These are phyloP conservation scores for Gymnogyps californianus DNA, from an alignment of 2,113 vertebrate genomes.

Conservation along the genomic window DNA sequence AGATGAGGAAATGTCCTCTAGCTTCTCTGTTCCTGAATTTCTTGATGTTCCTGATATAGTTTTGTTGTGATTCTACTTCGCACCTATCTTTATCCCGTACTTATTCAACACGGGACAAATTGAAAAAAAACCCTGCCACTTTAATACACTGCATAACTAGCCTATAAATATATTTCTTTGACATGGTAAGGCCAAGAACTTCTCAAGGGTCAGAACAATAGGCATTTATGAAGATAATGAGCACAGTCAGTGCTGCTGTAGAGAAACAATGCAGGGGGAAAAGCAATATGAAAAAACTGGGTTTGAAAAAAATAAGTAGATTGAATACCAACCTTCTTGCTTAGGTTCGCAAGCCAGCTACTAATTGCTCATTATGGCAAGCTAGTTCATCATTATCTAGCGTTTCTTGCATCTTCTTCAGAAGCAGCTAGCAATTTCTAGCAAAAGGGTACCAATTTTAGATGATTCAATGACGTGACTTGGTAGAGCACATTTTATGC, in stretches of 20 bases:
- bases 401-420: neutral
- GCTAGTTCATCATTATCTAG: neutral
- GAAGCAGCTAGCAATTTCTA: neutral
- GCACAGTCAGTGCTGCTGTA: neutral
- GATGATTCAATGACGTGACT: neutral
- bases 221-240: constrained; percentile 27
- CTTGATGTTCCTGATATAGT: neutral
- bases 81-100: neutral
- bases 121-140: neutral
- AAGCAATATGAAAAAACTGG: neutral
- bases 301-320: neutral
- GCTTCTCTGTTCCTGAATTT: neutral
- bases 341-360: constrained; percentile 9
- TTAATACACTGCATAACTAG: neutral
- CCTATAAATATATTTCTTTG: neutral
- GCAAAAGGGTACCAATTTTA: neutral
- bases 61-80: neutral
- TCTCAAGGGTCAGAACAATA: neutral
- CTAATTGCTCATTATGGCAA: constrained; percentile 24
- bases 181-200: neutral
- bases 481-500: neutral
- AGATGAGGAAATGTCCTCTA: neutral
- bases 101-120: neutral
- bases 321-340: neutral
- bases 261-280: neutral